Evolutionary conservation across 2,888 invertebrate species (phyloP), one percentile per base, ranked within the genome.

Genomic region (Stenodema calcarata): DNA sequence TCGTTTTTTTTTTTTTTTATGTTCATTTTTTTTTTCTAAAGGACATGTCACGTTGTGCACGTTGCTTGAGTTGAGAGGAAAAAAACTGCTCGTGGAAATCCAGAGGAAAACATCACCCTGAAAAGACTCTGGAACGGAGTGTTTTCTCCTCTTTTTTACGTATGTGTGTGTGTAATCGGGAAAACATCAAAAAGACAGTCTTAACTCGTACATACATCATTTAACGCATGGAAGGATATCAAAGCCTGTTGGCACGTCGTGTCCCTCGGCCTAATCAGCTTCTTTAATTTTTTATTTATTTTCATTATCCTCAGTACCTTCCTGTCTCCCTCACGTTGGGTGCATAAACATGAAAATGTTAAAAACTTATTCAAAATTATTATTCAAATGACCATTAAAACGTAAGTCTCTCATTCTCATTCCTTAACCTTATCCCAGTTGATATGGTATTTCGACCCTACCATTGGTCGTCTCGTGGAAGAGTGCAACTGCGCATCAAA

Each of bases 131-230:
- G 35, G 4, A 11, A 62, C 62, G 2, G 12, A 18, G 12, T 27
- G n/a, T 47, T 47, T 16, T 47, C 16, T 47, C 47, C 47, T 14
- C 47, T 47, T 47, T 47, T 14, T 14, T 44, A 16, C 35, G 11
- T 12, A 11, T 35, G 30, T 35, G 30, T 35, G 0, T 14, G 16
- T 35, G 35, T 30, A 35, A 12, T 2, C 44, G 44, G 23, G 44
- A 78, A 44, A 14, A 78, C 78, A 23, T 78, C 78, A 44, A 78
- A 78, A n/a, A 78, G 78, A 44, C 27, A 78, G 44, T 78, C 78
- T 44, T 44, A 78, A 78, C 78, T 23, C 78, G 18, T 78, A 23
- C 44, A 44, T 78, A 78, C 78, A 44, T 44, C 78, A 78, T 78
- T 78, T 78, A 18, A 78, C 78, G 78, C 78, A 12, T 44, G 27